Base-by-base conservation (phyloP, 2,113 vertebrate species). In the Pluvianellus socialis region DNA sequence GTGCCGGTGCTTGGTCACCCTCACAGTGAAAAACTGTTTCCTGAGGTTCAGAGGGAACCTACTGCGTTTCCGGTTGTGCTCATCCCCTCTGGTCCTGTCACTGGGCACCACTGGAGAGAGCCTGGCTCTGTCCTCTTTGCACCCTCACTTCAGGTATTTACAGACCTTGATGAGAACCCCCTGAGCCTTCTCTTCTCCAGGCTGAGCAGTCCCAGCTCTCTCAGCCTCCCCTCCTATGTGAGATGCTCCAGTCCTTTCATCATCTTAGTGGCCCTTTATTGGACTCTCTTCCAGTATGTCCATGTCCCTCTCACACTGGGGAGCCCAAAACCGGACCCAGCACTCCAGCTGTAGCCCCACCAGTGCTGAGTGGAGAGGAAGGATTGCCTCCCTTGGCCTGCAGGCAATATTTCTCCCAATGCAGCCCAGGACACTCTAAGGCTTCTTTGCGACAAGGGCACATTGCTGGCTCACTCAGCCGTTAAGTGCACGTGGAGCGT, bases 201-300 rank as follows among this genome's bases (percentile, higher is more conserved):
- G 35, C 33, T 68, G 44, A 83, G 6, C 40, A 83, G 26, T 4
- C 18, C 15, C 56, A 33, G 12, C 2, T 42, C 28, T 30, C 55
- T 28, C 63, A 30, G 63, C 16, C 38, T 67, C 8, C 90, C 12
- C 32, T 40, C 38, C 20, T 6, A 44, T 2, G 12, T 18, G 7
- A 93, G 24, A 10, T 27, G 5, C 5, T 71, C 4, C 42, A 66
- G 62, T 7, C 11, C 44, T 59, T 81, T 11, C 35, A 52, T 8
- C 22, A 70, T 8, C 27, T 80, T 35, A 1, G 0, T 22, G 26
- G 21, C 27, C 22, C 22, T 66, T 55, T 0, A 0, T 1, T 44
- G 59, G 58, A 40, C 20, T 68, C 26, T 24, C 15, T 66, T 66
- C n/a, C 49, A 62, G 21, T 30, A 47, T 5, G 18, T 18, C 10